A percentile compares a stretch with the other conserved stretches of the same genome.
phyloP scores from a whole-genome alignment of 2,888 invertebrate species.

The Nymphalis urticae region DNA sequence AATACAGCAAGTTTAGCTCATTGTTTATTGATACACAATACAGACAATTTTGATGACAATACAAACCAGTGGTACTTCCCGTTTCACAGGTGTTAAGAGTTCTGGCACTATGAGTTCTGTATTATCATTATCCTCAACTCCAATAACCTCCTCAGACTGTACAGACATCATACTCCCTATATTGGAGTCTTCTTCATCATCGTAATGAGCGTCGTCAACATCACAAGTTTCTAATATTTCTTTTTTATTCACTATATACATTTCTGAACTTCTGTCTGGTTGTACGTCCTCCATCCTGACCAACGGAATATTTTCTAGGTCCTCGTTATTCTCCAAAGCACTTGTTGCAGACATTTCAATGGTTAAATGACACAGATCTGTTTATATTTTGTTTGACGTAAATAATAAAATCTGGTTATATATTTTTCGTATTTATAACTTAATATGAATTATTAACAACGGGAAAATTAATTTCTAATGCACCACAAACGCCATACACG shows the following conservation, averaged over 20 bases:
- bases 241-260: constrained; percentile 33
- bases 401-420: constrained; percentile 12
- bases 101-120: constrained; percentile 58
- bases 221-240: constrained; percentile 50
- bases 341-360: constrained; percentile 57
- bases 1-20: no score
- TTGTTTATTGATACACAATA: no score
- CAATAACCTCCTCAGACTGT: constrained; percentile 55
- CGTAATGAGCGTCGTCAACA: constrained; percentile 40
- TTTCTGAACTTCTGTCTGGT: constrained; percentile 54
- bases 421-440: neutral
- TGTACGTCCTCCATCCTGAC: constrained; percentile 73
- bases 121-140: constrained; percentile 45
- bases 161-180: constrained; percentile 69
- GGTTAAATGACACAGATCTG: constrained; percentile 24
- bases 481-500: neutral
- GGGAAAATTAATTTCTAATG: neutral
- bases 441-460: neutral
- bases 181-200: constrained; percentile 59
- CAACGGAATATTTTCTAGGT: constrained; percentile 65
- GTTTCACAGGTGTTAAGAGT: constrained; percentile 37
- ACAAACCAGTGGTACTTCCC: constrained; percentile 35
- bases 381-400: constrained; percentile 30
- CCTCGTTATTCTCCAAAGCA: constrained; percentile 60
- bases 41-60: neutral